Conservation (phyloP, 2,113 vertebrate genomes). For the Dasyurus viverrinus region DNA sequence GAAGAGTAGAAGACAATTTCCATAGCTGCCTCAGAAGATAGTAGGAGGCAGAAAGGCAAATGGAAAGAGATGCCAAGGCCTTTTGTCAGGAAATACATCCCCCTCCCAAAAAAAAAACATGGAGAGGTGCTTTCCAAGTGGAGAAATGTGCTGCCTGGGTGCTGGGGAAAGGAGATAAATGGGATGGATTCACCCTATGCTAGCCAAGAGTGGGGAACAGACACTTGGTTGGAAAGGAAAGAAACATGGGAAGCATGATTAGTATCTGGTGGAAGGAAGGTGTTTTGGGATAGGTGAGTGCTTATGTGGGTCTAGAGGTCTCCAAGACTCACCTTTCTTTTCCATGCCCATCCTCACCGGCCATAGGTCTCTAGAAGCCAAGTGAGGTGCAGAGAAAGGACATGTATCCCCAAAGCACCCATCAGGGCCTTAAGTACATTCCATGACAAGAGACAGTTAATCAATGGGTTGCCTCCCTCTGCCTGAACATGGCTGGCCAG, state of each 20-base stretch:
- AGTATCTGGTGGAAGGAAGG: background rate
- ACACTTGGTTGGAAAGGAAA: background rate
- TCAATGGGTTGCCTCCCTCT: slow-evolving; percentile 44
- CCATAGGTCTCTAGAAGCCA: slow-evolving; percentile 59
- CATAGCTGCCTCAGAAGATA: background rate
- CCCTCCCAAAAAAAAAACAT: background rate
- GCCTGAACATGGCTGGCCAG: slow-evolving; percentile 39
- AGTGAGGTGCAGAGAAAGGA: slow-evolving; percentile 56
- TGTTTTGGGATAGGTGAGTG: background rate
- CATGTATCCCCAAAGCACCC: slow-evolving; percentile 53
- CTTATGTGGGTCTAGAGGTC: background rate
- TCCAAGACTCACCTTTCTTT: background rate
- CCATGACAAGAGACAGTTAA: slow-evolving; percentile 68
- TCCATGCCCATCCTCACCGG: background rate
- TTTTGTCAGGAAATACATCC: background rate
- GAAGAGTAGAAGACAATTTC: background rate
- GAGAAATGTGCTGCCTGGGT: background rate
- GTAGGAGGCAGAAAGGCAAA: background rate
- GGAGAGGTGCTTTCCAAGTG: background rate
- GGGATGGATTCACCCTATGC: background rate
- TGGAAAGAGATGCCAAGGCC: background rate
- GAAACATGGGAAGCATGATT: background rate
- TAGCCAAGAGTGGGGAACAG: background rate
- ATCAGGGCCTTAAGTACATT: slow-evolving; percentile 62
- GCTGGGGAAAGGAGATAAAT: background rate